Conservation (phyloP, 2,113 vertebrate genomes). For the Cisticola juncidis region DNA sequence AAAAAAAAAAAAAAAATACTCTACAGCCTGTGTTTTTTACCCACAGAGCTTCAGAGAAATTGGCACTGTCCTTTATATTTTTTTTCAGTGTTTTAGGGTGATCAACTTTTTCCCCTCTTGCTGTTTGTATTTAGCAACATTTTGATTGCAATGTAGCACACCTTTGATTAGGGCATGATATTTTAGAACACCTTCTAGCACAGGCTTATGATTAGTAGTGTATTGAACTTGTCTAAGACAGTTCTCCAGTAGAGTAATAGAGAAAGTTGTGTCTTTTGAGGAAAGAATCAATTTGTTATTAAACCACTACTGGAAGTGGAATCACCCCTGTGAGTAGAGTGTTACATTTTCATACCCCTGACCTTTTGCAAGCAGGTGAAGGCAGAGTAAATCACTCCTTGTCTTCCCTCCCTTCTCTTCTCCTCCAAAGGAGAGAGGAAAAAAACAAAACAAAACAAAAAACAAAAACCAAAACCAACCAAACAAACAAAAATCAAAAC, state of each 20-base stretch:
- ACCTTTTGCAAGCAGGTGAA: background rate
- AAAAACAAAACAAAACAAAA: no score
- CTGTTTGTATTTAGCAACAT: background rate
- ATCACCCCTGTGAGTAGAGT: background rate
- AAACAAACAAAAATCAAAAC: no score
- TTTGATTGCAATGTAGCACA: background rate
- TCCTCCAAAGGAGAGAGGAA: rapidly evolving
- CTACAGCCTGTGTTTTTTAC: background rate
- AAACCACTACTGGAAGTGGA: background rate
- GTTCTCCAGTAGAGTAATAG: background rate
- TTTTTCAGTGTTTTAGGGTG: background rate
- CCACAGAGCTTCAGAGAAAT: background rate
- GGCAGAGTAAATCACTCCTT: background rate
- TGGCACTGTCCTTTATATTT: background rate
- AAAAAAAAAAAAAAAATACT: background rate
- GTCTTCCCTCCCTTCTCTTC: background rate
- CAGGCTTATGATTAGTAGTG: background rate
- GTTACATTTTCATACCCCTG: background rate
- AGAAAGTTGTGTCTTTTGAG: background rate
- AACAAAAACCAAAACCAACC: no score
- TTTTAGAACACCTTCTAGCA: background rate
- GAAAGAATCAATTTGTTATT: background rate
- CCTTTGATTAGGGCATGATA: background rate
- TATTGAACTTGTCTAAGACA: background rate
- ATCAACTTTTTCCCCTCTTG: background rate